These are phyloP conservation scores for Limonius californicus DNA, from an alignment of 1,140 invertebrate species.

Conservation along the genomic window DNA sequence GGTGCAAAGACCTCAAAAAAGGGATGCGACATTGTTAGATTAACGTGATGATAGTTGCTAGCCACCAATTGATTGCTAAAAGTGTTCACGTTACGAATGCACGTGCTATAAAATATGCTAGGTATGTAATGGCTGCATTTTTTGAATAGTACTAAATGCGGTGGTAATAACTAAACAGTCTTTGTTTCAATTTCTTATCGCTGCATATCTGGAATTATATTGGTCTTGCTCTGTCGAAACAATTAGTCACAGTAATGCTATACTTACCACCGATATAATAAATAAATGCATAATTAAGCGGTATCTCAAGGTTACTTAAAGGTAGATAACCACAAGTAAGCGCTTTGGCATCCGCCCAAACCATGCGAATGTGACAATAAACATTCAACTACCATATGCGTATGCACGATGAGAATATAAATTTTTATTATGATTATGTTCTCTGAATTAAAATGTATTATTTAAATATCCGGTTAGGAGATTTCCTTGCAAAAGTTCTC, in stretches of 20 bases:
- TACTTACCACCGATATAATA: too few species aligned
- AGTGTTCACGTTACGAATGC: neutral
- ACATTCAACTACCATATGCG: constrained; percentile 25
- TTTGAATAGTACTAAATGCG: too few species aligned
- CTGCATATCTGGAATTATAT: neutral
- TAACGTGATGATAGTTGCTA: neutral
- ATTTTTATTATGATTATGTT: constrained; percentile 14
- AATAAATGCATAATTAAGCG: neutral
- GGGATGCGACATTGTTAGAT: neutral
- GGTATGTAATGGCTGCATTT: too few species aligned
- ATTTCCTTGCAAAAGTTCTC: too few species aligned
- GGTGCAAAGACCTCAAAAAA: constrained; percentile 1
- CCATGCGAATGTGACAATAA: constrained; percentile 30
- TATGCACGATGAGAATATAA: constrained; percentile 26
- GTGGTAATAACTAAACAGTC: too few species aligned
- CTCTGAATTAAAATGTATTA: neutral
- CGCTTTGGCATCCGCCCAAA: constrained; percentile 30
- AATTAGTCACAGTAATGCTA: too few species aligned
- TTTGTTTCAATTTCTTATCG: too few species aligned
- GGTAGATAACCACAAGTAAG: constrained; percentile 21
- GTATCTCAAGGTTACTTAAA: constrained; percentile 3
- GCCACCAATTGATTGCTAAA: neutral
- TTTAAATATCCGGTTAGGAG: neutral
- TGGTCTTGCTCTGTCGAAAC: neutral
- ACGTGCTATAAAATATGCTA: neutral